phyloP scores from a whole-genome alignment of 2,888 invertebrate genomes.

The Heliconius aoede region DNA sequence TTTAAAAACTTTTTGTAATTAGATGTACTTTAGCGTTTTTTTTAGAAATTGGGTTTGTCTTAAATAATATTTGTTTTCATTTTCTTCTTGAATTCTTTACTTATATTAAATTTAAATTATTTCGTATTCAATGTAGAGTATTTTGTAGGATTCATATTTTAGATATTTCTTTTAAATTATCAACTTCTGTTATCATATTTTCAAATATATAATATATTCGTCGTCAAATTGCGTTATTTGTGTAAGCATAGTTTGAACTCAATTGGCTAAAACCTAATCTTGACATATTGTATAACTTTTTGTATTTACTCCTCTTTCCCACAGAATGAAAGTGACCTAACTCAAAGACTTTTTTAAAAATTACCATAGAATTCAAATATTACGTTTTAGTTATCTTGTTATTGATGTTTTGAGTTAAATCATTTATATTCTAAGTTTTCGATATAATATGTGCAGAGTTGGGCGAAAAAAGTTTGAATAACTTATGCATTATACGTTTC shows the following conservation, averaged over 20 bases:
- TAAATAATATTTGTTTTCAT: not conserved
- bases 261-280: not conserved
- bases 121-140: not conserved
- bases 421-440: not conserved
- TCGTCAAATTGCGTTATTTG: too few relatives aligned
- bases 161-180: not conserved
- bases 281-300: not conserved
- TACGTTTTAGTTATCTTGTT: too few relatives aligned
- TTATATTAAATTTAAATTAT: too few relatives aligned
- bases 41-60: constrained; percentile 12
- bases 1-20: constrained; percentile 37
- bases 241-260: not conserved
- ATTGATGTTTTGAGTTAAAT: not conserved
- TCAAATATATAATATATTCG: not conserved
- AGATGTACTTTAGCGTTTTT: constrained; percentile 1
- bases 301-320: not conserved
- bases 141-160: not conserved
- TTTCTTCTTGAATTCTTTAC: not conserved
- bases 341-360: not conserved
- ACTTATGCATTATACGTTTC: too few relatives aligned
- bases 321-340: not conserved
- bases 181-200: not conserved
- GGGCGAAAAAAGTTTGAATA: too few relatives aligned
- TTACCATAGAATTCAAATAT: too few relatives aligned
- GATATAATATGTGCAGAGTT: too few relatives aligned